Percentiles rank a stretch among this genome's conserved stretches.
Conservation (phyloP, 2,888 invertebrate species). For the Mechanitis mazaeus region DNA sequence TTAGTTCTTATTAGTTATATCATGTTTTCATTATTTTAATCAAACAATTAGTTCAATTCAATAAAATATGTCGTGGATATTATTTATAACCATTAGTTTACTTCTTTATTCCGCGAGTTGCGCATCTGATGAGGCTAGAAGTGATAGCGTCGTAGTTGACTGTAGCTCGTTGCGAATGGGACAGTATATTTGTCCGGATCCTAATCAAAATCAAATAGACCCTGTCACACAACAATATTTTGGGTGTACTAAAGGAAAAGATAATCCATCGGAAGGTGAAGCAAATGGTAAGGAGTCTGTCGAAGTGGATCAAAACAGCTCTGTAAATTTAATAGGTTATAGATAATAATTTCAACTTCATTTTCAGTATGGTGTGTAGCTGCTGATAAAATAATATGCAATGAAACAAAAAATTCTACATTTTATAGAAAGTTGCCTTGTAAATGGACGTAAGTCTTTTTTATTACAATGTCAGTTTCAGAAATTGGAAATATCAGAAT, state of each 20-base stretch:
- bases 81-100: conserved; percentile 12
- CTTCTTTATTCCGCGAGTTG: conserved; percentile 35
- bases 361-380: conserved; percentile 86
- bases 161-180: conserved; percentile 86
- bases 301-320: conserved; percentile 5
- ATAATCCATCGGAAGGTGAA: conserved; percentile 80
- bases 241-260: conserved; percentile 81
- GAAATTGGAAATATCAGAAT: not conserved
- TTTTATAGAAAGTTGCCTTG: conserved; percentile 91
- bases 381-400: conserved; percentile 88
- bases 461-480: not conserved
- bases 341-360: conserved; percentile 9
- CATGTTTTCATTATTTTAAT: not conserved
- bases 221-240: conserved; percentile 90
- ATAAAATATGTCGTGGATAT: conserved; percentile 9
- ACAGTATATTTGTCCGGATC: conserved; percentile 90
- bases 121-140: conserved; percentile 55
- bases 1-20: not conserved
- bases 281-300: conserved; percentile 80
- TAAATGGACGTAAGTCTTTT: conserved; percentile 92
- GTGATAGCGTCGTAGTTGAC: conserved; percentile 68
- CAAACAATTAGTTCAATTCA: not conserved
- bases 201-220: conserved; percentile 86
- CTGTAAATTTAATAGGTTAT: not conserved
- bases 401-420: conserved; percentile 85